A percentile compares a stretch with the other conserved stretches of the same genome.
phyloP scores from a whole-genome alignment of 2,797 vertebrate genomes.

The Holocentrus rufus region DNA sequence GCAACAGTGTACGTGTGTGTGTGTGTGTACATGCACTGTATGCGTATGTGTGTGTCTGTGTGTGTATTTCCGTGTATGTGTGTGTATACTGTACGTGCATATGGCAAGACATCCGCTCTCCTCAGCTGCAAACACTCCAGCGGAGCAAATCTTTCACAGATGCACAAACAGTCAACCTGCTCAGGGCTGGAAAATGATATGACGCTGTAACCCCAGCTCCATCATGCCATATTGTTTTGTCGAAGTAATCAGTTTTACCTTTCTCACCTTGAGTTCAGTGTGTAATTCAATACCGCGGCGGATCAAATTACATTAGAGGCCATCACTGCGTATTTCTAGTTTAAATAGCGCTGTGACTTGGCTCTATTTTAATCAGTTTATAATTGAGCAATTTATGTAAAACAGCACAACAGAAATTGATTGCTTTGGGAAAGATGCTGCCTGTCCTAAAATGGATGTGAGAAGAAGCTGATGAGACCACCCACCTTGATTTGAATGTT shows the following conservation, averaged over 20 bases:
- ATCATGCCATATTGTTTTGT: slow-evolving; percentile 44
- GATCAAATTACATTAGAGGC: slow-evolving; percentile 40
- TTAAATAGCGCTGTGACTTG: slow-evolving; percentile 31
- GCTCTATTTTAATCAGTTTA: slow-evolving; percentile 49
- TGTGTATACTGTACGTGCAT: slow-evolving; percentile 46
- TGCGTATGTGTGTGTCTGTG: slow-evolving; percentile 34
- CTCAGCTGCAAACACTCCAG: slow-evolving; percentile 55
- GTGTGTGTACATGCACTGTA: slow-evolving; percentile 9
- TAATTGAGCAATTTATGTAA: slow-evolving; percentile 56
- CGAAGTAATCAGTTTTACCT: slow-evolving; percentile 48
- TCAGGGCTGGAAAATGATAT: slow-evolving; percentile 37
- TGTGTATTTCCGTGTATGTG: slow-evolving; percentile 29
- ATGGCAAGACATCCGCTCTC: slow-evolving; percentile 50
- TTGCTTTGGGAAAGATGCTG: slow-evolving; percentile 56
- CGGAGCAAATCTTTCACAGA: slow-evolving; percentile 69
- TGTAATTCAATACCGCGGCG: slow-evolving; percentile 48
- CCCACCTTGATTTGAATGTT: slow-evolving; percentile 74
- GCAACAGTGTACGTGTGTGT: slow-evolving; percentile 13
- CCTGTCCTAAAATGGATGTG: slow-evolving; percentile 65
- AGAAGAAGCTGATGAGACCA: slow-evolving; percentile 73
- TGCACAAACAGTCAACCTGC: slow-evolving; percentile 51
- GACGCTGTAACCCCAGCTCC: slow-evolving; percentile 44
- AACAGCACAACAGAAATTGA: slow-evolving; percentile 54
- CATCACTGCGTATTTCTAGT: slow-evolving; percentile 31
- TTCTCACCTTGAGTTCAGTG: slow-evolving; percentile 50